These are phyloP conservation scores for Aphelocoma californica DNA, from an alignment of 2,797 vertebrate genomes.

Conservation along the genomic window DNA sequence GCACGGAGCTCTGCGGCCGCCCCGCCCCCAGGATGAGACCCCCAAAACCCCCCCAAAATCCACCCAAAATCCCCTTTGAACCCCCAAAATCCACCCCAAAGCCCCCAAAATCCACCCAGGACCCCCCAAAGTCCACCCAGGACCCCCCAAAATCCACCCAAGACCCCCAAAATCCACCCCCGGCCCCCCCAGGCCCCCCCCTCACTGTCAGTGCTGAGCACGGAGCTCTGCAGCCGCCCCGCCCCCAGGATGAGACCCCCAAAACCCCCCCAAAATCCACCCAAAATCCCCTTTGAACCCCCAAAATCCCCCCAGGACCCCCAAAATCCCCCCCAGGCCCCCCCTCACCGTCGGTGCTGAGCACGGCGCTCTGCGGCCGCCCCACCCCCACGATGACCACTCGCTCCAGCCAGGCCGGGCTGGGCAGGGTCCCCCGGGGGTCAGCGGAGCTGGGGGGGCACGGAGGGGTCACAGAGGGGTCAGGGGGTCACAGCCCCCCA, in stretches of 20 bases:
- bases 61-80: no score
- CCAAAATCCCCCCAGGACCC: no score
- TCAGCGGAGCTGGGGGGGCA: not conserved
- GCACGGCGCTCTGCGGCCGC: not conserved
- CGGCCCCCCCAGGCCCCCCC: no score
- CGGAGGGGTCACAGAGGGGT: no score
- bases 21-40: no score
- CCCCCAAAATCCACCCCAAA: no score
- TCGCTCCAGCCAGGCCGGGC: not conserved
- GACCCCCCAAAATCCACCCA: not conserved
- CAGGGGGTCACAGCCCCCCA: not conserved
- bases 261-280: not conserved
- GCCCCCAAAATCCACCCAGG: not conserved
- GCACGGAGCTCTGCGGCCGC: no score
- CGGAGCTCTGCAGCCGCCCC: accelerated
- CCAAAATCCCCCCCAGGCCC: no score
- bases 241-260: no score
- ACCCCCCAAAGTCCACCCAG: not conserved
- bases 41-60: no score
- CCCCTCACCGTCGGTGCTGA: not conserved
- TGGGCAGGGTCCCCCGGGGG: not conserved
- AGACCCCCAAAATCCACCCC: not conserved
- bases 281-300: not conserved
- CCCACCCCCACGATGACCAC: not conserved
- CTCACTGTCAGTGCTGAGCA: not conserved